phyloP scores from a whole-genome alignment of 2,888 invertebrate genomes.

The Pyrrhosoma nymphula region DNA sequence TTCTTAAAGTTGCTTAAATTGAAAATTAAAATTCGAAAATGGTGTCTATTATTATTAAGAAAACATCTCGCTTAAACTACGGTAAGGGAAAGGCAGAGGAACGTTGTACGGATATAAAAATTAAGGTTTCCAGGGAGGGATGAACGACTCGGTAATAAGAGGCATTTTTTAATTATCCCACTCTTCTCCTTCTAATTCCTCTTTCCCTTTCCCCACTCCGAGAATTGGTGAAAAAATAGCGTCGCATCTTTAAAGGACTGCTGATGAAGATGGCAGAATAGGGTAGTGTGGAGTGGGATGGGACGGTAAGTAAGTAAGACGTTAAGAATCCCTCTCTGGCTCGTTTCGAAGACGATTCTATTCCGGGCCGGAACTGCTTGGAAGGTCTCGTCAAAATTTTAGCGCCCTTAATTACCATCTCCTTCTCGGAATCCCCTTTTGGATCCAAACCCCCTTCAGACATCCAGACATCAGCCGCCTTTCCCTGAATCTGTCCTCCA shows the following conservation, averaged over 20 bases:
- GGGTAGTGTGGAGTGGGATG: not conserved
- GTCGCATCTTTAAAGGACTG: not conserved
- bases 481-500: constrained; percentile 13
- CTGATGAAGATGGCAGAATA: not conserved
- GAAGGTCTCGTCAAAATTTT: constrained; percentile 31
- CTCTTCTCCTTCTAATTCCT: not conserved
- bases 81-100: not conserved
- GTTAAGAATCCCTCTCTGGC: not conserved
- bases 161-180: constrained; percentile 21
- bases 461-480: not conserved
- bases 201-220: not conserved
- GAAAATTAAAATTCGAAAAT: too few relatives aligned
- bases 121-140: constrained; percentile 21
- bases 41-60: too few relatives aligned
- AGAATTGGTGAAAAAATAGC: not conserved
- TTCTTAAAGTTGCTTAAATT: too few relatives aligned
- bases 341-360: not conserved
- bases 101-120: constrained; percentile 16
- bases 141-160: constrained; percentile 32
- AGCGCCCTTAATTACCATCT: constrained; percentile 41
- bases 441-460: not conserved
- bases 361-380: constrained; percentile 45
- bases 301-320: not conserved
- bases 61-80: too few relatives aligned
- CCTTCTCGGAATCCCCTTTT: not conserved